Conservation (phyloP, 2,888 invertebrate species). For the Hedya salicella region DNA sequence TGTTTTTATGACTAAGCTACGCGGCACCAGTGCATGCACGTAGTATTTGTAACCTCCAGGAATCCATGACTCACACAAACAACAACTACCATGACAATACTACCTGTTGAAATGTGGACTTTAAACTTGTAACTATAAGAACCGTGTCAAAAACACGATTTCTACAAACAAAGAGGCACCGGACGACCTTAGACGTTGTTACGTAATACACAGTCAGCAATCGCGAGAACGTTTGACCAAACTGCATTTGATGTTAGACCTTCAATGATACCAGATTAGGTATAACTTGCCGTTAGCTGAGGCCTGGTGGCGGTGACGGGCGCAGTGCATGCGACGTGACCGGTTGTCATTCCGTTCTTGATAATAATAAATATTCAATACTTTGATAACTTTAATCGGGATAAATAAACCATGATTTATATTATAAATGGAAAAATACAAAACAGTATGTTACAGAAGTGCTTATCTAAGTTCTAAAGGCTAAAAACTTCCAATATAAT, state of each 20-base stretch:
- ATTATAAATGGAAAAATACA: neutral
- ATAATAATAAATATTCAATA: constrained; percentile 17
- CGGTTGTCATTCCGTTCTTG: constrained; percentile 29
- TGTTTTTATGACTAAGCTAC: constrained; percentile 39
- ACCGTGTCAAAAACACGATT: constrained; percentile 40
- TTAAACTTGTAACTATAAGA: constrained; percentile 49
- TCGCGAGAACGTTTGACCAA: constrained; percentile 35
- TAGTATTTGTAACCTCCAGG: constrained; percentile 44
- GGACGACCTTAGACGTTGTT: constrained; percentile 59
- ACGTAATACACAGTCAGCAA: constrained; percentile 51
- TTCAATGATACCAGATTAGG: neutral
- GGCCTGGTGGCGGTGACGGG: constrained; percentile 3
- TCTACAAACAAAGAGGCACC: constrained; percentile 47
- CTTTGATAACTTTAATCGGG: constrained; percentile 7
- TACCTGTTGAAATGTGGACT: constrained; percentile 36
- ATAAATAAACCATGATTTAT: neutral
- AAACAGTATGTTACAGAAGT: neutral
- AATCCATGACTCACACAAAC: constrained; percentile 39
- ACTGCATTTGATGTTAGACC: constrained; percentile 39
- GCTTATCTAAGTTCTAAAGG: neutral
- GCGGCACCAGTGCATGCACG: constrained; percentile 36
- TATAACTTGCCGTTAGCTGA: constrained; percentile 2
- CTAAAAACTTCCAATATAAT: too few relatives aligned
- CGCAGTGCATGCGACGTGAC: constrained; percentile 33
- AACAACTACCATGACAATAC: constrained; percentile 32